These are phyloP conservation scores for Enteromius paludinosus DNA, from an alignment of 2,797 vertebrate species.

Conservation along the genomic window DNA sequence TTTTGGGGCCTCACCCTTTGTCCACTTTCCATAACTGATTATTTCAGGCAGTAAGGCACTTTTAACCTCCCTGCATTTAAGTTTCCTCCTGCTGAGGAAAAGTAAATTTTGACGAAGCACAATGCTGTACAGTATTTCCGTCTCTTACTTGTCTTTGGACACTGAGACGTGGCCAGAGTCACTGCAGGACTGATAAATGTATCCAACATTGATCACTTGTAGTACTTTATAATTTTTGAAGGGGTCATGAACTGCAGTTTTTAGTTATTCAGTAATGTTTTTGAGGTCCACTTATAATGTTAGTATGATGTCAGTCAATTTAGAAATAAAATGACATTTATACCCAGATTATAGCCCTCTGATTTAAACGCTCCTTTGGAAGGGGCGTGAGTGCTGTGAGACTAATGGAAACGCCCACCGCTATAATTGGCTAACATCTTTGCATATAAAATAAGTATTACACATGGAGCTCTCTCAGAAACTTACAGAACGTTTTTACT, in stretches of 20 bases:
- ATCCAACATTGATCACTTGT: not conserved
- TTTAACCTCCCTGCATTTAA: not conserved
- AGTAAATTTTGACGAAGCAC: not conserved
- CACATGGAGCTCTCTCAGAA: not conserved
- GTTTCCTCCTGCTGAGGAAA: constrained; percentile 7
- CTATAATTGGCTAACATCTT: not conserved
- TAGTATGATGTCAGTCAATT: not conserved
- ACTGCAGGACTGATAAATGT: not conserved
- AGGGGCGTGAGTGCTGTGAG: not conserved
- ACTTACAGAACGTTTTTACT: not conserved
- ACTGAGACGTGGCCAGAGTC: not conserved
- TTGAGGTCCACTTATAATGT: not conserved
- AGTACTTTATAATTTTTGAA: not conserved
- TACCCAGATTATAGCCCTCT: not conserved
- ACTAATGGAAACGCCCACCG: not conserved
- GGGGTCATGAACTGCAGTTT: not conserved
- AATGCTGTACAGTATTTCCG: not conserved
- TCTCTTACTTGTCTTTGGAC: not conserved
- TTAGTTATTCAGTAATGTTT: not conserved
- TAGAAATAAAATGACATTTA: not conserved
- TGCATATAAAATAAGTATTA: not conserved
- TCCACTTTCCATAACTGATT: constrained; percentile 45
- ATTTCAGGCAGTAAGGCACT: constrained; percentile 24
- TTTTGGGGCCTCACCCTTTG: constrained; percentile 43
- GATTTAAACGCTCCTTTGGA: not conserved